These are phyloP conservation scores for Rattus norvegicus DNA, from an alignment of 2,113 vertebrate species.

Conservation along the genomic window GRCr8 NC_086028.1:102237501-102238000, in stretches of 20 bases:
- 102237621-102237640: background rate
- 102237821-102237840: background rate
- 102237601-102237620: background rate
- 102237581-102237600: background rate
- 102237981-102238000: fast-evolving
- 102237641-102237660: background rate
- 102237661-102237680: background rate
- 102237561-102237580: background rate
- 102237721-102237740: background rate
- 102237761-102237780: background rate
- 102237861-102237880: background rate
- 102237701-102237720: background rate
- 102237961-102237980: background rate
- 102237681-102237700: background rate
- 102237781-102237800: background rate
- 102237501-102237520: background rate
- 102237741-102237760: background rate
- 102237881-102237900: background rate
- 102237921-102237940: background rate
- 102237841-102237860: background rate
- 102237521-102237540: background rate
- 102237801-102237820: background rate
- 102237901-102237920: background rate
- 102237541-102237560: background rate
- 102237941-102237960: background rate